Conservation (phyloP, 1,140 invertebrate genomes). For the Hestina assimilis region DNA sequence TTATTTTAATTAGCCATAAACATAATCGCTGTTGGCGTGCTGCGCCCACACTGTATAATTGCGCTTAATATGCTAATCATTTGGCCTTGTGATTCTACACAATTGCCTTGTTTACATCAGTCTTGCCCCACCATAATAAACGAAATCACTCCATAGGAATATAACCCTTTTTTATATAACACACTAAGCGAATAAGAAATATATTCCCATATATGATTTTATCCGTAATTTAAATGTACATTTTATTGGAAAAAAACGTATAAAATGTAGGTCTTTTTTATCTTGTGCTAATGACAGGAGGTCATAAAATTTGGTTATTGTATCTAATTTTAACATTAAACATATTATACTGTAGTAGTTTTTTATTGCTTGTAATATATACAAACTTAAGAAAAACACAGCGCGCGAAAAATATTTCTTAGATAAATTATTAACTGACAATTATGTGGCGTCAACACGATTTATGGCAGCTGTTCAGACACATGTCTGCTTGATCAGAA, state of each 20-base stretch:
- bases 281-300: not conserved
- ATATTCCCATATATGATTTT: not conserved
- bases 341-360: not conserved
- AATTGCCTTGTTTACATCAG: slow-evolving; percentile 15
- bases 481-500: no score
- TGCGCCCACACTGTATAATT: slow-evolving; percentile 21
- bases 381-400: no score
- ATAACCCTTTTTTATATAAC: not conserved
- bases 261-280: not conserved
- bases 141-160: not conserved
- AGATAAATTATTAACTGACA: no score
- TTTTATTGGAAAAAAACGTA: not conserved
- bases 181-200: not conserved
- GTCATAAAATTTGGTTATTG: not conserved
- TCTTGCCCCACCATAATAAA: not conserved
- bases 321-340: no score
- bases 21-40: slow-evolving; percentile 9
- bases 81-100: slow-evolving; percentile 11
- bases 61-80: slow-evolving; percentile 18
- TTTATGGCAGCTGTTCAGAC: no score
- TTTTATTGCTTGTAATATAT: not conserved
- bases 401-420: no score
- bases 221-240: not conserved
- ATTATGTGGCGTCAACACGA: no score
- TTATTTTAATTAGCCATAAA: slow-evolving; percentile 15